A percentile compares a stretch with the other conserved stretches of the same genome.
These are phyloP conservation scores for Columbina picui DNA, from an alignment of 2,113 vertebrate genomes.

Conservation along the genomic window DNA sequence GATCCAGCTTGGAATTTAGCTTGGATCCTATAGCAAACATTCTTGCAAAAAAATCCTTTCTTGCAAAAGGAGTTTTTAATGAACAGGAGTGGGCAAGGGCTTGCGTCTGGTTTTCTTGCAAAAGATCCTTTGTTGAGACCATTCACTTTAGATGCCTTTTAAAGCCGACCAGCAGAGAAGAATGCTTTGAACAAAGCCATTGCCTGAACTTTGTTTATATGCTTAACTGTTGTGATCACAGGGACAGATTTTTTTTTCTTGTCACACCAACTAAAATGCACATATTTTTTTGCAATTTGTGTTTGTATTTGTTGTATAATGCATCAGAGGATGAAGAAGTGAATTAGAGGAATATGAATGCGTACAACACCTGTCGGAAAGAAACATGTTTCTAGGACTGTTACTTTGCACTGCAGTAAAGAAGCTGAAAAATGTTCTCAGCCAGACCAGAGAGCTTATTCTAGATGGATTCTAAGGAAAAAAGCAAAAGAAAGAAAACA, in stretches of 20 bases:
- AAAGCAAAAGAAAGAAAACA: not conserved
- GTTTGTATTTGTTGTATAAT: not conserved
- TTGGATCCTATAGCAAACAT: conserved; percentile 34
- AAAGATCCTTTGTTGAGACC: conserved; percentile 42
- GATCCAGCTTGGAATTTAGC: conserved; percentile 31
- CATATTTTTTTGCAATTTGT: not conserved
- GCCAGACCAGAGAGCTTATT: not conserved
- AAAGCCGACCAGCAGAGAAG: not conserved
- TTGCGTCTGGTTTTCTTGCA: conserved; percentile 17
- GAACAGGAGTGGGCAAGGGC: conserved; percentile 1
- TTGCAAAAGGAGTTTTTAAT: not conserved
- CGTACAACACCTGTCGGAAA: not conserved
- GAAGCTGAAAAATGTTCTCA: not conserved
- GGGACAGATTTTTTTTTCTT: not conserved
- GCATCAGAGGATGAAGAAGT: not conserved
- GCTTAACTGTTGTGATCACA: not conserved
- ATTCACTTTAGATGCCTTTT: conserved; percentile 23
- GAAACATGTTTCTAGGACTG: not conserved
- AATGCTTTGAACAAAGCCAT: conserved; percentile 37
- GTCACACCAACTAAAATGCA: not conserved
- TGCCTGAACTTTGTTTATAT: not conserved
- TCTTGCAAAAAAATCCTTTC: not conserved
- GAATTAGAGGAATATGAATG: not conserved
- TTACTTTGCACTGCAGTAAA: not conserved
- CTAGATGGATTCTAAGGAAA: conserved; percentile 8